A percentile compares a stretch with the other conserved stretches of the same genome.
These are phyloP conservation scores for Rotaria socialis DNA, from an alignment of 2,888 invertebrate genomes.

Conservation along the genomic window DNA sequence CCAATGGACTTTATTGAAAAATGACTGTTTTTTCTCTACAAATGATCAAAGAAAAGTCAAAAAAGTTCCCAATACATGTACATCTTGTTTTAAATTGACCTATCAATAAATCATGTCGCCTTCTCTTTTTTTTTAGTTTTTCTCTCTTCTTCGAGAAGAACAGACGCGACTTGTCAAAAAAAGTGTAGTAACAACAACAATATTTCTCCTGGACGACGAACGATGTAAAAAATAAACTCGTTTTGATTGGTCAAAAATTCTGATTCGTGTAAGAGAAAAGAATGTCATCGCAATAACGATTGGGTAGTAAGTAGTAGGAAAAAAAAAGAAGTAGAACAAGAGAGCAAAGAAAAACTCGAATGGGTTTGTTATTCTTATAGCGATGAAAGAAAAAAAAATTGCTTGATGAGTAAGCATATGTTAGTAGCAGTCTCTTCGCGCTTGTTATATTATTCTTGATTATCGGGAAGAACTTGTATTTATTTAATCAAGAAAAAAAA, in stretches of 20 bases:
- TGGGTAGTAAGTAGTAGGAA: neutral
- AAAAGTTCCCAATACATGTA: too few relatives aligned
- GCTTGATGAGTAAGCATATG: slow-evolving; percentile 29
- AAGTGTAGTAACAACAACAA: neutral
- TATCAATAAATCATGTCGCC: neutral
- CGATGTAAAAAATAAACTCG: neutral
- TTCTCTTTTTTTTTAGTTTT: neutral
- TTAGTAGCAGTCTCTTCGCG: slow-evolving; percentile 8
- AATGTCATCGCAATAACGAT: neutral
- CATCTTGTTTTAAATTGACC: neutral
- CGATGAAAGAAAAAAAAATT: neutral
- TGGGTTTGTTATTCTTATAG: slow-evolving; percentile 18
- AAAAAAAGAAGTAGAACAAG: neutral
- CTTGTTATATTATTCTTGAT: slow-evolving; percentile 18
- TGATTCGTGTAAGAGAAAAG: slow-evolving; percentile 14
- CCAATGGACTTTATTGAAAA: too few relatives aligned
- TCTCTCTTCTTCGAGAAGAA: neutral
- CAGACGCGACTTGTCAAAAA: neutral
- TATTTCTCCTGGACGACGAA: slow-evolving; percentile 14
- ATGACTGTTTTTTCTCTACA: too few relatives aligned
- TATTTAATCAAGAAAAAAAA: slow-evolving; percentile 18
- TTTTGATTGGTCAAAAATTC: slow-evolving; percentile 21
- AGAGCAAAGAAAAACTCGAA: neutral
- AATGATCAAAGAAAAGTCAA: too few relatives aligned
- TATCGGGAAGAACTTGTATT: slow-evolving; percentile 17